Percentiles rank a stretch among this genome's conserved stretches.
Evolutionary conservation across 2,888 invertebrate species (phyloP).

Genomic region (Rhamphomyia laevipes): DNA sequence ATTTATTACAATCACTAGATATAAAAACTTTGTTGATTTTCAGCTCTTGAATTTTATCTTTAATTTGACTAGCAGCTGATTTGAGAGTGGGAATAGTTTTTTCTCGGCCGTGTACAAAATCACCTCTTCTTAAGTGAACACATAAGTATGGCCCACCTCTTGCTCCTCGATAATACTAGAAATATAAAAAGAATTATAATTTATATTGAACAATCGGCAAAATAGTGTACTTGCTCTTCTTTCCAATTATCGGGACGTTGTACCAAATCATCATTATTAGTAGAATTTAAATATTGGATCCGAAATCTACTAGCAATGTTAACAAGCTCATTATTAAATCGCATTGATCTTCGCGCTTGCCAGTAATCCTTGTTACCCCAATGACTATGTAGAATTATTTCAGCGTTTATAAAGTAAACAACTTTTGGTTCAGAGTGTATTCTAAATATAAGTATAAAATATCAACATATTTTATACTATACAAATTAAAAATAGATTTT

Average conservation of each 20-base stretch:
- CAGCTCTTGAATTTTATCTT: conserved; percentile 43
- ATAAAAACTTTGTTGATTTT: conserved; percentile 57
- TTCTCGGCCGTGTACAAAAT: conserved; percentile 67
- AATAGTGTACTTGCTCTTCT: conserved; percentile 10
- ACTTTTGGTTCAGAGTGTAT: conserved; percentile 16
- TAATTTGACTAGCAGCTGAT: conserved; percentile 64
- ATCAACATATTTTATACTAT: background rate
- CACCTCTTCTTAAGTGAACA: conserved; percentile 77
- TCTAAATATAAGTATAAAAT: conserved; percentile 1
- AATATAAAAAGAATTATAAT: conserved; percentile 2
- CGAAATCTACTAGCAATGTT: conserved; percentile 59
- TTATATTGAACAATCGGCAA: background rate
- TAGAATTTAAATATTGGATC: conserved; percentile 47
- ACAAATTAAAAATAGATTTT: conserved; percentile 5
- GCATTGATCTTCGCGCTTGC: conserved; percentile 82
- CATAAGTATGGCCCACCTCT: conserved; percentile 63
- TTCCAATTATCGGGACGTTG: conserved; percentile 50
- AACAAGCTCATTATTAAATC: conserved; percentile 61
- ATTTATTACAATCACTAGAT: conserved; percentile 67
- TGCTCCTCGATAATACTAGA: conserved; percentile 40
- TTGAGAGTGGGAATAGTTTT: conserved; percentile 67
- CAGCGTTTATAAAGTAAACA: conserved; percentile 48
- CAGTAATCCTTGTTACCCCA: conserved; percentile 78
- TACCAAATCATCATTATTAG: conserved; percentile 46
- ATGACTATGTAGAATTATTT: conserved; percentile 75